Evolutionary conservation across 2,113 vertebrate species (phyloP).

Genomic region (Steatornis caripensis): DNA sequence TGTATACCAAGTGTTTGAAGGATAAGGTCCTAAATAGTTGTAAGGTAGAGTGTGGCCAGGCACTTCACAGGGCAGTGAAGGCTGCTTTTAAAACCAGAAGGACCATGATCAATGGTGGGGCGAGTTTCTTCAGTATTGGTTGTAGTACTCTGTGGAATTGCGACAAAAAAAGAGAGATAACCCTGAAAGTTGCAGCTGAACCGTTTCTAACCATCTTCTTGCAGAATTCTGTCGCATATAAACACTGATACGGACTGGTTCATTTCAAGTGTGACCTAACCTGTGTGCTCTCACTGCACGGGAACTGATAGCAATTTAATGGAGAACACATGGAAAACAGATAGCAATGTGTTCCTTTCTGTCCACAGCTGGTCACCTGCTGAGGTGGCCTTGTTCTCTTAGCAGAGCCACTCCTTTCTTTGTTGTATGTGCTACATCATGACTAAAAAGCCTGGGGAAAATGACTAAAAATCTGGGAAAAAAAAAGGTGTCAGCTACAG

Average conservation of each 20-base stretch:
- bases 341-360: not conserved
- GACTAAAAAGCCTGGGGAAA: not conserved
- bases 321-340: not conserved
- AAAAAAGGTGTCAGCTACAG: not conserved
- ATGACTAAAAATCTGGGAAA: no score
- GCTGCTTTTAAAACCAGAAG: not conserved
- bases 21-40: not conserved
- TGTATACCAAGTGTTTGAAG: not conserved
- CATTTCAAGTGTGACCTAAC: not conserved
- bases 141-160: not conserved
- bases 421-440: not conserved
- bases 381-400: not conserved
- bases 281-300: not conserved
- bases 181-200: not conserved
- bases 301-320: not conserved
- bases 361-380: not conserved
- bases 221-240: accelerated
- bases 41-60: not conserved
- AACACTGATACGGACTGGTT: not conserved
- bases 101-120: accelerated
- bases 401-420: not conserved
- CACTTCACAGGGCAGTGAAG: not conserved
- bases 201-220: not conserved
- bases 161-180: not conserved
- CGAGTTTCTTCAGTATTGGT: not conserved